Percentiles rank a stretch among this genome's conserved stretches.
Evolutionary conservation across 2,888 invertebrate species (phyloP).

Genomic region (Melinaea marsaeus): DNA sequence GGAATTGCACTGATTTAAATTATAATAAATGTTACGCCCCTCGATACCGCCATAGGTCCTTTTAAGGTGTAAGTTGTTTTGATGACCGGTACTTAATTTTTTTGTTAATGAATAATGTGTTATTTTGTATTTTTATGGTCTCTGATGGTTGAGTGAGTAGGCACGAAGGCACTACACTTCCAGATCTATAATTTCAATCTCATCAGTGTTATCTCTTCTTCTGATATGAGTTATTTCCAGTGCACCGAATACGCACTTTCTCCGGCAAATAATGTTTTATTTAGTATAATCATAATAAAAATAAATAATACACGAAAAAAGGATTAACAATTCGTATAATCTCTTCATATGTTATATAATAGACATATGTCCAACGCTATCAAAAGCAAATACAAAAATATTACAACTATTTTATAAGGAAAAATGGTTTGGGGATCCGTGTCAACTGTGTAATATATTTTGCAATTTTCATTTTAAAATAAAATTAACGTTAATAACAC

Average conservation of each 20-base stretch:
- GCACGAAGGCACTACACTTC: too few species aligned
- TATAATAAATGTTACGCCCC: conserved; percentile 53
- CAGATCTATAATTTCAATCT: too few species aligned
- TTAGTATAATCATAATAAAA: neutral
- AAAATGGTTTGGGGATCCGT: neutral
- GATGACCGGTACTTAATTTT: conserved; percentile 3
- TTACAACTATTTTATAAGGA: conserved; percentile 14
- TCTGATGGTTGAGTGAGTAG: too few species aligned
- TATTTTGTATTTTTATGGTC: too few species aligned
- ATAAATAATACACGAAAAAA: neutral
- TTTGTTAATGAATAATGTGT: neutral
- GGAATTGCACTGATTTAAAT: conserved; percentile 57
- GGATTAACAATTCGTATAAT: neutral
- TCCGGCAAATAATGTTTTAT: neutral
- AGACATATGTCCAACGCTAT: conserved; percentile 14
- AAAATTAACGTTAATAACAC: too few species aligned
- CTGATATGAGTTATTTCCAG: too few species aligned
- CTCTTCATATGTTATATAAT: neutral
- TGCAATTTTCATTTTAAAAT: too few species aligned
- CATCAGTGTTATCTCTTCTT: too few species aligned
- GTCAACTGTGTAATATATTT: too few species aligned
- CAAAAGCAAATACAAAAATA: conserved; percentile 16
- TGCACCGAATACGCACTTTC: too few species aligned
- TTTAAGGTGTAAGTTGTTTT: conserved; percentile 4
- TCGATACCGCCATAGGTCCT: conserved; percentile 24